Evolutionary conservation across 2,888 invertebrate species (phyloP).

Genomic region (Barypeithes pellucidus): DNA sequence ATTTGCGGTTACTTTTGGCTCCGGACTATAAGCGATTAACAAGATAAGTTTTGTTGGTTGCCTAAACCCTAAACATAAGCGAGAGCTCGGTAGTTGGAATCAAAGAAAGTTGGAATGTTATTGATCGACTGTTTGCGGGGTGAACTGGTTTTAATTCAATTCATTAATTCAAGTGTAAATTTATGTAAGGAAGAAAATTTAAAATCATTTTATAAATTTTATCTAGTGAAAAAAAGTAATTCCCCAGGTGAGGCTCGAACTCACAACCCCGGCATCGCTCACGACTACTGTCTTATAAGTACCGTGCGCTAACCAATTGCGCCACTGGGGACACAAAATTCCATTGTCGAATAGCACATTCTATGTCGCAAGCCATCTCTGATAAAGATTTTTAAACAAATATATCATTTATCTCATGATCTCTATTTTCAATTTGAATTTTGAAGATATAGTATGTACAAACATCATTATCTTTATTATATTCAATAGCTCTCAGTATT

Average conservation of each 20-base stretch:
- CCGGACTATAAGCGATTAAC: not conserved
- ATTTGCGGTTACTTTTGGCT: too few species aligned
- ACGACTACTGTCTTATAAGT: slow-evolving; percentile 98
- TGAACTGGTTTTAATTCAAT: too few species aligned
- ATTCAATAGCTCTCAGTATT: too few species aligned
- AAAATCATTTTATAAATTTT: not conserved
- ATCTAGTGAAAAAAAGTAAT: slow-evolving; percentile 53
- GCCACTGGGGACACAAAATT: slow-evolving; percentile 79
- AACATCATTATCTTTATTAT: not conserved
- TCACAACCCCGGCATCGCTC: slow-evolving; percentile 99
- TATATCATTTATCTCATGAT: not conserved
- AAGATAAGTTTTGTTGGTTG: not conserved
- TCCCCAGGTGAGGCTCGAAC: slow-evolving; percentile 93
- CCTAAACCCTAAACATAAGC: not conserved
- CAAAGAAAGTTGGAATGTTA: not conserved
- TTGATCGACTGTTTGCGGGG: not conserved
- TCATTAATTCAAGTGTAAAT: not conserved
- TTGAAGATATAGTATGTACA: not conserved
- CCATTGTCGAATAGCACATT: not conserved
- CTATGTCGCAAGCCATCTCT: not conserved
- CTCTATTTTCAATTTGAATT: not conserved
- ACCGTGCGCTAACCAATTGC: slow-evolving; percentile 99
- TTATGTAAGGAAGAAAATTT: not conserved
- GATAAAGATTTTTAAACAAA: not conserved
- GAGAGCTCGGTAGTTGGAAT: too few species aligned